A percentile compares a stretch with the other conserved stretches of the same genome.
phyloP scores from a whole-genome alignment of 1,140 invertebrate genomes.

The Drosophila sturtevanti region DNA sequence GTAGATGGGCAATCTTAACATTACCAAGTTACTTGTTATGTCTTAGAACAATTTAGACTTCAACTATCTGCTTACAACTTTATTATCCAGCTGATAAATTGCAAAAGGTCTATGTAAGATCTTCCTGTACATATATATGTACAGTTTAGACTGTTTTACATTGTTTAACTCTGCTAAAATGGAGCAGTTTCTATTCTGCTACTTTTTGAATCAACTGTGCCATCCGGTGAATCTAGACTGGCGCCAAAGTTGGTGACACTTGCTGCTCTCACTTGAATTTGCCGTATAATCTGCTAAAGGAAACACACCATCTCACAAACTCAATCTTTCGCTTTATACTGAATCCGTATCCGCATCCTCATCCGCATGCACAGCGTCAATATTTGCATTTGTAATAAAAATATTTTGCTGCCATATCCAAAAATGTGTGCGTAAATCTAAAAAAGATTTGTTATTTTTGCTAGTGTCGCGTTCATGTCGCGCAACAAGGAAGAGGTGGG shows the following conservation, averaged over 20 bases:
- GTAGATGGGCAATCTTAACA: background rate
- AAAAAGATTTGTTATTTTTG: slow-evolving; percentile 77
- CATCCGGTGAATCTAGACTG: background rate
- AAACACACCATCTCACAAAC: background rate
- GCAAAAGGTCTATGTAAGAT: background rate
- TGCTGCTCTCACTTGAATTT: slow-evolving; percentile 18
- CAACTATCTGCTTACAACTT: too few species aligned
- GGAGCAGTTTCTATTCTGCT: background rate
- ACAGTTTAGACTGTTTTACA: too few species aligned
- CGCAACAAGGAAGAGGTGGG: slow-evolving; percentile 32
- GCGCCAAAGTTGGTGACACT: background rate
- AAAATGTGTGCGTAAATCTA: slow-evolving; percentile 74
- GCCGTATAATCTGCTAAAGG: slow-evolving; percentile 29
- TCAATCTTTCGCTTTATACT: background rate
- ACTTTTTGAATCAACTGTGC: background rate
- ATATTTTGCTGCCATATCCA: slow-evolving; percentile 73
- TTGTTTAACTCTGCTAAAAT: too few species aligned
- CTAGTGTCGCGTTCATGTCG: slow-evolving; percentile 50
- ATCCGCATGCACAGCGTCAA: slow-evolving; percentile 54
- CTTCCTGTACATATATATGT: too few species aligned
- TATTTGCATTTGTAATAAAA: slow-evolving; percentile 82
- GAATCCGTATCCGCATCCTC: background rate
- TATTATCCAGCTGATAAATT: too few species aligned
- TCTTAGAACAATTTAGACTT: too few species aligned
- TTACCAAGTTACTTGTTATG: too few species aligned